phyloP scores from a whole-genome alignment of 30 jellyfish, hydroid and myxozoan species.

The Aurelia coerulea region DNA sequence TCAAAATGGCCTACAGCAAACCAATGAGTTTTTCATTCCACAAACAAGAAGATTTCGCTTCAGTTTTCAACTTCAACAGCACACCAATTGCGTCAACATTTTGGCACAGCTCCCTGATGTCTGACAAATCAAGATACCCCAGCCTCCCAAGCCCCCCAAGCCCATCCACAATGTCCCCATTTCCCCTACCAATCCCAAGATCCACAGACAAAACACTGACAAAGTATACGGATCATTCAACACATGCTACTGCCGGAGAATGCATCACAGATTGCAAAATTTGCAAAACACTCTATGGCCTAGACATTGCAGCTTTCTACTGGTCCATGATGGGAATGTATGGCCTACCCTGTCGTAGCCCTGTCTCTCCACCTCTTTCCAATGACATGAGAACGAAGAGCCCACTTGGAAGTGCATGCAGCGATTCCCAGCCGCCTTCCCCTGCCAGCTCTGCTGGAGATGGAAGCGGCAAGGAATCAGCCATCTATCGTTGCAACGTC shows the following conservation, averaged over 20 bases:
- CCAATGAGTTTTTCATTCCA: constrained; percentile 57
- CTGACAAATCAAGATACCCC: constrained; percentile 40
- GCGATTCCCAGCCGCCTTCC: constrained; percentile 98
- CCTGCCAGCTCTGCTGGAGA: constrained; percentile 85
- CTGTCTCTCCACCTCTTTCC: constrained; percentile 51
- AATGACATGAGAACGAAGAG: constrained; percentile 75
- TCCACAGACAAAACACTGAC: constrained; percentile 36
- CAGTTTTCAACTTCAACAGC: constrained; percentile 67
- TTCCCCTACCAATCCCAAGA: constrained; percentile 19
- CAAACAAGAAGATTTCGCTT: constrained; percentile 73
- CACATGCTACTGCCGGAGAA: constrained; percentile 74
- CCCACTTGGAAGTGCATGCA: constrained; percentile 92
- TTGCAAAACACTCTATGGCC: constrained; percentile 83
- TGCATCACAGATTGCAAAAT: constrained; percentile 89
- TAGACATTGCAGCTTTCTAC: constrained; percentile 95
- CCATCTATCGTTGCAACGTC: constrained; percentile 82
- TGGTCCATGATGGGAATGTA: constrained; percentile 98
- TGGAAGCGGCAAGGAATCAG: constrained; percentile 65
- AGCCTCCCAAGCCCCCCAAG: constrained; percentile 25
- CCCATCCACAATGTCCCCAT: constrained; percentile 50
- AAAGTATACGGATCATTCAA: constrained; percentile 66
- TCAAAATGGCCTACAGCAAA: constrained; percentile 74
- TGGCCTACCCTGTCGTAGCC: constrained; percentile 72
- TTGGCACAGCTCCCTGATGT: constrained; percentile 19
- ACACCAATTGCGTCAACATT: constrained; percentile 21